Conservation (phyloP, 2,797 vertebrate genomes). For the Aphelocoma californica region DNA sequence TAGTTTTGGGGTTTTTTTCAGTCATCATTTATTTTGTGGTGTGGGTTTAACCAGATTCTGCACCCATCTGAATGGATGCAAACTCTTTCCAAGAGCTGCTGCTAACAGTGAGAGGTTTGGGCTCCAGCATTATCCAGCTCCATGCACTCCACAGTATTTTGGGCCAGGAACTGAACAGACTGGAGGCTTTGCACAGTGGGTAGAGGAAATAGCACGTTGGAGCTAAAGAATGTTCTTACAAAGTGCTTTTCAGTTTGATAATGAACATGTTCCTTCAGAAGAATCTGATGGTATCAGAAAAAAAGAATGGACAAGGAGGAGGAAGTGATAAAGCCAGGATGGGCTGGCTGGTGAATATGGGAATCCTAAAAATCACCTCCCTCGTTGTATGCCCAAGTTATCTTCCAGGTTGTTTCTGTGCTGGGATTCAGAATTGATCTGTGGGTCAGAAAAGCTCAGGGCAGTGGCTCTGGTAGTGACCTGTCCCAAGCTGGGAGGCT, state of each 20-base stretch:
- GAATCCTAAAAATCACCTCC: background rate
- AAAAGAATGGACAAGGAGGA: background rate
- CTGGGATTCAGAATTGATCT: background rate
- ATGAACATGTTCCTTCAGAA: background rate
- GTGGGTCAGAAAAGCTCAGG: background rate
- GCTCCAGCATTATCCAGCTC: background rate
- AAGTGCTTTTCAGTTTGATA: background rate
- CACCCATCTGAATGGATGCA: background rate
- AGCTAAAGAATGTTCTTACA: background rate
- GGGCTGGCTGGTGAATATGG: background rate
- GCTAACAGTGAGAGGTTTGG: background rate
- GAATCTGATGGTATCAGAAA: background rate
- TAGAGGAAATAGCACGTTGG: background rate
- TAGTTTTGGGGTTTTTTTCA: background rate
- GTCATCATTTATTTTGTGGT: background rate
- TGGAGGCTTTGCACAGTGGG: background rate
- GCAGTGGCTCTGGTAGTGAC: background rate
- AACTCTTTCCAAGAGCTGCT: background rate
- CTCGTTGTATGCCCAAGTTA: background rate
- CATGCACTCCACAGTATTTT: background rate
- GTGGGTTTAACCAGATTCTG: background rate
- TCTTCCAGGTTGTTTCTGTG: background rate
- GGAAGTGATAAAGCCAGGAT: background rate
- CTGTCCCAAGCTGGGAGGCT: background rate
- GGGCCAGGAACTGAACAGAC: background rate